Percentiles rank a stretch among this genome's conserved stretches.
Evolutionary conservation across 2,888 invertebrate species (phyloP).

Genomic region (Cataglyphis rosenhaueri): DNA sequence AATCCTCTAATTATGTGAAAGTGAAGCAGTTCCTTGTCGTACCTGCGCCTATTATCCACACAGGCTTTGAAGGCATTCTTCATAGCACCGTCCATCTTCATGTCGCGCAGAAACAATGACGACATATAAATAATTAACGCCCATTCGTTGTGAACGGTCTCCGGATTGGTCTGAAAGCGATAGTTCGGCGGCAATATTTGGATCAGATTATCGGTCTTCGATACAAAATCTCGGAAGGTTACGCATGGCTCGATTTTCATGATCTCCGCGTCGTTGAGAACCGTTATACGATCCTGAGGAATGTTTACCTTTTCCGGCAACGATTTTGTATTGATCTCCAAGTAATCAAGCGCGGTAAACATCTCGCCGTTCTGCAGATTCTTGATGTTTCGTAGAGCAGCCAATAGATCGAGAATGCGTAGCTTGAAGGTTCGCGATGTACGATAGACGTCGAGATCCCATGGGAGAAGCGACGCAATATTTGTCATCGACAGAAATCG

Average conservation of each 20-base stretch:
- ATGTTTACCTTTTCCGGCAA: background rate
- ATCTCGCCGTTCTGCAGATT: constrained; percentile 34
- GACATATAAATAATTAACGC: constrained; percentile 4
- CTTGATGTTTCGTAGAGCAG: constrained; percentile 29
- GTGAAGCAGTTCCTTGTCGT: background rate
- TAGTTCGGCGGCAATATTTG: constrained; percentile 35
- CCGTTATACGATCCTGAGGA: background rate
- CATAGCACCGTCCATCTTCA: background rate
- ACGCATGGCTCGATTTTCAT: background rate
- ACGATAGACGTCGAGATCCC: constrained; percentile 43
- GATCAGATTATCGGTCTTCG: background rate
- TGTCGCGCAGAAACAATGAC: background rate
- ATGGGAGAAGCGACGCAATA: constrained; percentile 36
- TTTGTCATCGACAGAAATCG: constrained; percentile 16
- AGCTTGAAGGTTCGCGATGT: constrained; percentile 26
- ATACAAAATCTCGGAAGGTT: background rate
- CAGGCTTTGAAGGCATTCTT: constrained; percentile 3
- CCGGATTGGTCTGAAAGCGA: background rate
- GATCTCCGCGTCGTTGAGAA: background rate
- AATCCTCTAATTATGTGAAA: background rate
- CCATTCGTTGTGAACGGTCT: constrained; percentile 13
- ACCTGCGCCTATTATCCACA: background rate
- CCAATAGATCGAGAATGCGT: constrained; percentile 19
- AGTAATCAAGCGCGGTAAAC: constrained; percentile 36
- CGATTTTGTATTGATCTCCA: constrained; percentile 9